phyloP scores from a whole-genome alignment of 1,140 invertebrate genomes.

The Tetragnatha versicolor region DNA sequence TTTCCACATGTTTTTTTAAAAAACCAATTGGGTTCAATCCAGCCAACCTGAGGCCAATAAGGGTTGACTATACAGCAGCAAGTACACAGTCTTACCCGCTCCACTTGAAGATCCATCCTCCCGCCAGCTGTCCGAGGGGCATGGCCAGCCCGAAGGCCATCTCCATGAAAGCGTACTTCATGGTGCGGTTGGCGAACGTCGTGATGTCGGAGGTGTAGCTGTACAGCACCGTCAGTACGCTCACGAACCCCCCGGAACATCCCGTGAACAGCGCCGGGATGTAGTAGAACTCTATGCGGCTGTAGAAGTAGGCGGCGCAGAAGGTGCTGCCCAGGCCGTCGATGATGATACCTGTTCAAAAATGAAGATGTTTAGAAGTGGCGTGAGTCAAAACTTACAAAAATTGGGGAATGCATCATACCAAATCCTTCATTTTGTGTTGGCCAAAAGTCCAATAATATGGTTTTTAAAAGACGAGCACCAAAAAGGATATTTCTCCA shows the following conservation, averaged over 20 bases:
- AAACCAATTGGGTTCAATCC: too few species aligned
- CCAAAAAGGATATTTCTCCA: too few species aligned
- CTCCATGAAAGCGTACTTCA: slow-evolving; percentile 43
- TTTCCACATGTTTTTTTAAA: too few species aligned
- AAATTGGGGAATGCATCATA: too few species aligned
- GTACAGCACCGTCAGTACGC: slow-evolving; percentile 28
- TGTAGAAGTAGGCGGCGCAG: slow-evolving; percentile 3
- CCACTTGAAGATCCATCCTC: neutral
- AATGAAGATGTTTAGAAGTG: neutral
- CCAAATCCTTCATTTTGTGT: too few species aligned
- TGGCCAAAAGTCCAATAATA: too few species aligned
- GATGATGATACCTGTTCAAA: neutral
- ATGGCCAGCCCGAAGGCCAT: slow-evolving; percentile 1
- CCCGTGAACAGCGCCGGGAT: slow-evolving; percentile 22
- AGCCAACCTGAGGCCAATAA: too few species aligned
- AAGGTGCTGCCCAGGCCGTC: slow-evolving; percentile 27
- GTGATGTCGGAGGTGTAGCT: slow-evolving; percentile 41
- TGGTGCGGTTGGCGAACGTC: neutral
- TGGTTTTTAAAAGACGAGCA: too few species aligned
- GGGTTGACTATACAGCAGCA: too few species aligned
- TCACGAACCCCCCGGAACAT: slow-evolving; percentile 30
- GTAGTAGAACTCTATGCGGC: slow-evolving; percentile 12
- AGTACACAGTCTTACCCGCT: too few species aligned
- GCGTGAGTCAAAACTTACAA: neutral
- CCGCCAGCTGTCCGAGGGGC: slow-evolving; percentile 9